Conservation (phyloP, 2,888 invertebrate species). For the Zhuqinia jingwanae region DNA sequence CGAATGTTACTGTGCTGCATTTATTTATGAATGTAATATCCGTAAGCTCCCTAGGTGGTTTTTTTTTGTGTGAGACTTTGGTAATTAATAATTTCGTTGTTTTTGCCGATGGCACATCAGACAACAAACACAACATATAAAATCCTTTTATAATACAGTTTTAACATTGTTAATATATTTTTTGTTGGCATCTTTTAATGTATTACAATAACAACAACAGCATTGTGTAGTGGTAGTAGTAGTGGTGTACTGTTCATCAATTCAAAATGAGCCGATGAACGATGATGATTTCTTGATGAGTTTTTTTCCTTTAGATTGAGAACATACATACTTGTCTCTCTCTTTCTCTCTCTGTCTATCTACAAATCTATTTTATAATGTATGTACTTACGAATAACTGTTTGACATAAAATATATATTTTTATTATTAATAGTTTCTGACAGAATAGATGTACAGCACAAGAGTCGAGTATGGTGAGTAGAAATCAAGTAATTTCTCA, state of each 20-base stretch:
- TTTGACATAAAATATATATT: background rate
- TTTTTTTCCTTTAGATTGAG: too few species aligned
- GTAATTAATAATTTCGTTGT: constrained; percentile 71
- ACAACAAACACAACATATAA: constrained; percentile 10
- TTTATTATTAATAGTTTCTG: constrained; percentile 33
- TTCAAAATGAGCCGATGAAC: constrained; percentile 48
- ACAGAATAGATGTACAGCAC: too few species aligned
- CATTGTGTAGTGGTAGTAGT: too few species aligned
- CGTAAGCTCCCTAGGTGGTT: constrained; percentile 64
- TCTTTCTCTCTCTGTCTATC: background rate
- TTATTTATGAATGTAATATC: constrained; percentile 70
- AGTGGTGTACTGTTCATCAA: constrained; percentile 61
- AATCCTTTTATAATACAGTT: constrained; percentile 18
- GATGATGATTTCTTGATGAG: constrained; percentile 53
- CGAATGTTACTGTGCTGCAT: too few species aligned
- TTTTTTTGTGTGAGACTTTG: constrained; percentile 54
- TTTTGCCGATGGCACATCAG: constrained; percentile 61
- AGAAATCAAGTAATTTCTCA: constrained; percentile 22
- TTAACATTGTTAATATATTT: constrained; percentile 46
- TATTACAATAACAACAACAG: too few species aligned
- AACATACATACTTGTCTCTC: too few species aligned
- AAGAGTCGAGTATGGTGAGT: too few species aligned
- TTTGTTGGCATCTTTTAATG: constrained; percentile 49
- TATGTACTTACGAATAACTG: background rate
- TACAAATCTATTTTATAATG: background rate